Base-by-base conservation (phyloP, 2,113 vertebrate genomes). In the Physeter macrocephalus region DNA sequence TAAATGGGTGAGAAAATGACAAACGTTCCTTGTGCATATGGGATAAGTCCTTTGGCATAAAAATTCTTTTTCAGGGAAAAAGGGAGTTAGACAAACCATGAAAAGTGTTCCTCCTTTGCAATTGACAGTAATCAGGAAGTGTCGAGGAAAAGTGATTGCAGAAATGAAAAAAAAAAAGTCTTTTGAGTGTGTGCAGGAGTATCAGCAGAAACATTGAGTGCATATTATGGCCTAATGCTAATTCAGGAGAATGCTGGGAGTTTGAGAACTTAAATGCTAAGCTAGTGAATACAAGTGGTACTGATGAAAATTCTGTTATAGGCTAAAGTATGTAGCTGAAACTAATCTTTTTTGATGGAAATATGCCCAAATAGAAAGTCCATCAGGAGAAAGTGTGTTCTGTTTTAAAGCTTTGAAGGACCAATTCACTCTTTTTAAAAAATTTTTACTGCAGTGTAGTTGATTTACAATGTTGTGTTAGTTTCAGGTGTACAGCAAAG, bases 51-150 rank as follows among this genome's bases (percentile, higher is more conserved):
- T 97, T 82, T 93, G 41, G 46, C 77, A 83, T 12, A 87, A 74
- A 83, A 27, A 66, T 61, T 88, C 78, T 75, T 94, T 94, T 83
- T 88, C 2, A 34, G n/a, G 49, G 67, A 83, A 66, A 97, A 95
- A 72, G 34, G 36, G 94, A 96, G 94, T 94, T 74, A 96, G 75
- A 54, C 78, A 94, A 67, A 31, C 78, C 36, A 69, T 88, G 46
- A 82, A 77, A 97, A 81, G n/a, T 64, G 21, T 69, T 91, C 49
- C 67, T 93, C 29, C 85, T 92, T 91, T 93, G 75, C 88, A 93
- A 91, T 86, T 83, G 85, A 88, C 62, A 86, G 78, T 95, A 95
- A 97, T 98, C 94, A 97, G 96, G 69, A 88, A 96, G 62, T 95
- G 86, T 74, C 59, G 13, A 92, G 93, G 39, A 85, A 84, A 92